Evolutionary conservation across 2,888 invertebrate species (phyloP), one percentile per base, ranked within the genome.

Genomic region (Cybosia mesomella): DNA sequence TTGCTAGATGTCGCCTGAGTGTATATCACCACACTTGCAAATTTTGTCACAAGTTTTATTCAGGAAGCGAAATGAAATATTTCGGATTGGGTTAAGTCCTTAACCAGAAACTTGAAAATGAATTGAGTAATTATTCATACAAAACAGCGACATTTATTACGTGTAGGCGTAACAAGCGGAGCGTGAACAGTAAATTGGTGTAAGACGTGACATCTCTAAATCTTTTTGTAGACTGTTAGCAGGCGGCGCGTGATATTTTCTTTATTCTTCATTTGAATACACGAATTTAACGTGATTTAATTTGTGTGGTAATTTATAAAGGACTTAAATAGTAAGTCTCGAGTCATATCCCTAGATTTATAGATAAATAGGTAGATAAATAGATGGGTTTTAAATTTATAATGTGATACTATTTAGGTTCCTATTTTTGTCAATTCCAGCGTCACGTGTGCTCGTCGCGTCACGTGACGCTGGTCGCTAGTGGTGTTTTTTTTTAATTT

Each of bases 121-220:
- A 55, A 55, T 49, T 28, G n/a, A 34, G 58, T 34, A 21, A 36
- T 36, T 59, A 36, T 34, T 54, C 63, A 54, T 63, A 34, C 18
- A 54, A 54, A 63, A 32, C 34, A 54, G 28, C 13, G 34, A 63
- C 54, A 63, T 63, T 63, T 22, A 54, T 63, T 32, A 43, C 49
- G 18, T 43, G 68, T 64, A 61, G 24, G 57, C 54, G 43, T 59
- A 22, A 34, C 68, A 36, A 69, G 49, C 58, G 32, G 24, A 60
- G 65, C 69, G 61, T 69, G 61, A 65, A 65, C 21, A 13, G 61
- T 21, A 53, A 63, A 54, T 54, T 63, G 34, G 54, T 32, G 34
- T 8, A 9, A 28, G 36, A 58, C 67, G 62, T 62, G 67, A 24
- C 62, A 60, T 28, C 60, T 43, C 55, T 64, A 54, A 68, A n/a